Percentiles rank a stretch among this genome's conserved stretches.
Conservation (phyloP, 2,888 invertebrate genomes). For the Leptinotarsa haldemani region DNA sequence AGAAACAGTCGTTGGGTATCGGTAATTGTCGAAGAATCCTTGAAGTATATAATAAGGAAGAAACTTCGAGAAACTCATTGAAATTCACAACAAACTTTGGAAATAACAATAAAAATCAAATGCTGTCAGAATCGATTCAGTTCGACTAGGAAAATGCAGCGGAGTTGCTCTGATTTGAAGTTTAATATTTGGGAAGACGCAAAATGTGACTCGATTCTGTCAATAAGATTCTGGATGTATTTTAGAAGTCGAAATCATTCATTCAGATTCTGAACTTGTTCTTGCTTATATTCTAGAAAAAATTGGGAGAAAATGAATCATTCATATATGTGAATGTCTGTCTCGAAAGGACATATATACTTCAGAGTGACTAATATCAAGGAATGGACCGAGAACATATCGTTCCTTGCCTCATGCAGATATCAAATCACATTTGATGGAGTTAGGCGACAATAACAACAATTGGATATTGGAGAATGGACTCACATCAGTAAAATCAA, state of each 20-base stretch:
- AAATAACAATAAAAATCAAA: constrained; percentile 62
- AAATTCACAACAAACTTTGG: constrained; percentile 60
- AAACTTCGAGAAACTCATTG: constrained; percentile 49
- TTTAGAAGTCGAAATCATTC: neutral
- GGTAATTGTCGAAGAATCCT: constrained; percentile 25
- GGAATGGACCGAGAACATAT: too few relatives aligned
- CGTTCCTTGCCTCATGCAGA: too few relatives aligned
- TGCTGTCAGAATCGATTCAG: constrained; percentile 59
- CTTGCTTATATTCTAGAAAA: neutral
- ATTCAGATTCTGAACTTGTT: neutral
- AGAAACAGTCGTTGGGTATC: constrained; percentile 15
- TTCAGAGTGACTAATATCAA: too few relatives aligned
- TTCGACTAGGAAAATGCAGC: constrained; percentile 26
- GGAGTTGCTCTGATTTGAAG: constrained; percentile 5
- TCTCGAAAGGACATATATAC: too few relatives aligned
- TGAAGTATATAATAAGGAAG: constrained; percentile 15
- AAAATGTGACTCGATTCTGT: neutral
- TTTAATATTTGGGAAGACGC: constrained; percentile 18
- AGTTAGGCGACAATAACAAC: too few relatives aligned
- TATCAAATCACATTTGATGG: too few relatives aligned
- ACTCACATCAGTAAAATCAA: too few relatives aligned
- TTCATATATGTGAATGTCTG: neutral
- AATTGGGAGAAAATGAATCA: neutral
- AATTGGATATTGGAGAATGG: too few relatives aligned
- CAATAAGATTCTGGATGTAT: neutral